Percentiles rank a stretch among this genome's conserved stretches.
These are phyloP conservation scores for Haliclona indistincta DNA, from an alignment of 37 sponge, comb jelly and placozoan genomes.

Conservation along the genomic window DNA sequence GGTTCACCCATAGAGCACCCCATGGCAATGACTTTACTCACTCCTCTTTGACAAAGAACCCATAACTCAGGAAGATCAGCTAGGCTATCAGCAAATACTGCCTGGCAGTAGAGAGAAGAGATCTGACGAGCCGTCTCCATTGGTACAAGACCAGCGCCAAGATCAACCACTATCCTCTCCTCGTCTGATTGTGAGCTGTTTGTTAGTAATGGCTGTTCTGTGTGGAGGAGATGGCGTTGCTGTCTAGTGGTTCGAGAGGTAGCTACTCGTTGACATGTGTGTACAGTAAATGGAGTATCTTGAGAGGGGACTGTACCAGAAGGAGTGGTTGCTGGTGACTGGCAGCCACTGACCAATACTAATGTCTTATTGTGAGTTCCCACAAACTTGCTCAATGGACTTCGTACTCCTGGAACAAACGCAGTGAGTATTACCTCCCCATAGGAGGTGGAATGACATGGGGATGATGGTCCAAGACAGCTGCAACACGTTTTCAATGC, in stretches of 20 bases:
- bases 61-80: constrained; percentile 31
- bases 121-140: constrained; percentile 44
- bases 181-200: background rate
- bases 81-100: background rate
- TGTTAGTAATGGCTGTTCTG: background rate
- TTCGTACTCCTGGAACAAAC: background rate
- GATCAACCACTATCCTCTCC: background rate
- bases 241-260: background rate
- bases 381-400: background rate
- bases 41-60: constrained; percentile 18
- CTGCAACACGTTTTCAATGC: too few species aligned
- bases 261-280: background rate
- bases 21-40: constrained; percentile 18
- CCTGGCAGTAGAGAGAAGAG: constrained; percentile 33
- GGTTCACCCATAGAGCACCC: constrained; percentile 9
- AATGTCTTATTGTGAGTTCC: background rate
- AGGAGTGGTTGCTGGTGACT: too few species aligned
- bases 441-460: too few species aligned
- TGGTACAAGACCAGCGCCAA: constrained; percentile 16
- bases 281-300: constrained; percentile 2
- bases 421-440: too few species aligned
- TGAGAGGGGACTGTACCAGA: too few species aligned
- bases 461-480: too few species aligned
- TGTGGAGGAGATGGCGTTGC: background rate
- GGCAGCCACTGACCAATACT: background rate